phyloP scores from a whole-genome alignment of 2,113 vertebrate genomes.

The Proteles cristata region DNA sequence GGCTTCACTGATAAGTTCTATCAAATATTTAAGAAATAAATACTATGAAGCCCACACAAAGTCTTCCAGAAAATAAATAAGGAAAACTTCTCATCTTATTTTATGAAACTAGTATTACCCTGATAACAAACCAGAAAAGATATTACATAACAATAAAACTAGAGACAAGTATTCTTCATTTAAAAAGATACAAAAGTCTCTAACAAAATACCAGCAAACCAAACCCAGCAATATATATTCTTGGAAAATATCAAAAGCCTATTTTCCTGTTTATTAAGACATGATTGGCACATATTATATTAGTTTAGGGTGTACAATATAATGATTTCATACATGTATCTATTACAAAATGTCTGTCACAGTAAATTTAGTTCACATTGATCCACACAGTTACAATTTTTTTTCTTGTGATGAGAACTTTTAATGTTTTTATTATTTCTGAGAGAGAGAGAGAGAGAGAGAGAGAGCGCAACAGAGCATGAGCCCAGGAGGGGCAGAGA shows the following conservation, averaged over 20 bases:
- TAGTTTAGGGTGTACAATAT: not conserved
- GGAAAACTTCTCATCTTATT: not conserved
- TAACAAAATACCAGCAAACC: not conserved
- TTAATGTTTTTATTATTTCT: not conserved
- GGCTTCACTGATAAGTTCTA: not conserved
- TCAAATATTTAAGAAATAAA: not conserved
- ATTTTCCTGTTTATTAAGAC: not conserved
- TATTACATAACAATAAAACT: not conserved
- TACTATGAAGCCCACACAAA: not conserved
- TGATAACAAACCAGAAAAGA: not conserved
- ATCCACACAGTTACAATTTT: not conserved
- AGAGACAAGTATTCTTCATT: not conserved
- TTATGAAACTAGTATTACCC: not conserved
- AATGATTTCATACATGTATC: not conserved
- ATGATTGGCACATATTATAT: not conserved
- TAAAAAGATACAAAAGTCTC: not conserved
- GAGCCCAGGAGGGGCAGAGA: too few species aligned
- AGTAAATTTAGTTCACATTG: not conserved
- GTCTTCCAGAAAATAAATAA: not conserved
- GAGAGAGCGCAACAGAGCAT: too few species aligned
- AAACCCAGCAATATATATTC: not conserved
- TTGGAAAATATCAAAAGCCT: not conserved
- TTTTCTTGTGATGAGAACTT: not conserved
- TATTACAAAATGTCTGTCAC: not conserved
- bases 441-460: too few species aligned